Evolutionary conservation across 2,888 invertebrate species (phyloP), one percentile per base, ranked within the genome.

Genomic region (Parelbella ahira): DNA sequence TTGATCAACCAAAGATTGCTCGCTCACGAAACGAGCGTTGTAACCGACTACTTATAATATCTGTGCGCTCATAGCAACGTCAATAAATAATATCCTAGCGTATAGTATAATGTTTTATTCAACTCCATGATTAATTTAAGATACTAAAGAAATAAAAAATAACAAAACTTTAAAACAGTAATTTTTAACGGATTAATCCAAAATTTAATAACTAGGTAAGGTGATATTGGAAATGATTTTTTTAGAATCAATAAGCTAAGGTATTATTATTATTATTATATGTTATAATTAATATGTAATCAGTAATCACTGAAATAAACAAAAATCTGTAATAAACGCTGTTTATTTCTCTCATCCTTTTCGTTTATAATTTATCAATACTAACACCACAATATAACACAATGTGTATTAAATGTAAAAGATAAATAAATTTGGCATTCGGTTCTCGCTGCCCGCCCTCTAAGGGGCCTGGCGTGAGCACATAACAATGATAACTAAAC

Each of bases 151-250:
- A 15, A 15, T 3, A 15, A 15, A 56, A 64, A n/a, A n/a, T n/a
- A n/a, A n/a, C n/a, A n/a, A n/a, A n/a, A n/a, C n/a, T n/a, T 54
- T 56, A 63, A 70, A 77, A 71, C 72, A 66, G 73, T 81, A 81
- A 71, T 74, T 79, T 79, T 76, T 78, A 81, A 79, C 72, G 82
- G 78, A 80, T 75, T 79, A 79, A 77, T 83, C 77, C 73, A 70
- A 75, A 75, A 66, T 75, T 75, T 73, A 80, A 76, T 79, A 80
- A 82, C 66, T 84, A 84, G 76, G 54, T 84, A 86, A 86, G 86
- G 76, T 80, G 82, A 84, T 84, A 86, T 84, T 84, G 86, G 84
- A 86, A 86, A 83, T 84, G 86, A 84, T 84, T 86, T 87, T 87
- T 87, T 83, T 86, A 86, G 87, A 81, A 81, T 86, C 83, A 86